A percentile compares a stretch with the other conserved stretches of the same genome.
These are phyloP conservation scores for Adoxophyes honmai DNA, from an alignment of 1,140 invertebrate genomes.

Conservation along the genomic window DNA sequence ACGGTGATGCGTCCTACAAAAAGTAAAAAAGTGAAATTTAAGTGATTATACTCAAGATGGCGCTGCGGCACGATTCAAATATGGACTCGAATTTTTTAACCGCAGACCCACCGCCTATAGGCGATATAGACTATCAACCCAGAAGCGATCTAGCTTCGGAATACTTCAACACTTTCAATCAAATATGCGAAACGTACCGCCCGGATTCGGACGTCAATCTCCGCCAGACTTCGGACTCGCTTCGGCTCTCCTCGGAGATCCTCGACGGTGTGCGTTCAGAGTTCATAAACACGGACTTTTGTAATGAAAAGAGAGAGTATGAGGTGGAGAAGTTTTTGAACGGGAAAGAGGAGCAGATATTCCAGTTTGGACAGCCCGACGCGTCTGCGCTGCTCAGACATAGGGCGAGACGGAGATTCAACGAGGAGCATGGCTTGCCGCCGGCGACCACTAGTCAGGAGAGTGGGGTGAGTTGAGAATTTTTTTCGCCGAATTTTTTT, in stretches of 20 bases:
- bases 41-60: slow-evolving; percentile 40
- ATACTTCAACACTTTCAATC: slow-evolving; percentile 69
- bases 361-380: slow-evolving; percentile 66
- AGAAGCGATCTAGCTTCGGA: slow-evolving; percentile 55
- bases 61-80: slow-evolving; percentile 47
- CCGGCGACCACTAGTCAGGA: slow-evolving; percentile 61
- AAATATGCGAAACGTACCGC: slow-evolving; percentile 65
- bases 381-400: slow-evolving; percentile 59
- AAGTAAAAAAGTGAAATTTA: slow-evolving; percentile 48
- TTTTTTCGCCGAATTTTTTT: not conserved
- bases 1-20: slow-evolving; percentile 38
- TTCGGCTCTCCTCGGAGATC: slow-evolving; percentile 57
- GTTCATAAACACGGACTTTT: slow-evolving; percentile 60
- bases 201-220: slow-evolving; percentile 49
- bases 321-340: slow-evolving; percentile 45
- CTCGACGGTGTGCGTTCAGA: slow-evolving; percentile 52
- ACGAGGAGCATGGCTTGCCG: slow-evolving; percentile 59
- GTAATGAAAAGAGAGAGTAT: slow-evolving; percentile 20
- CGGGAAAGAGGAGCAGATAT: slow-evolving; percentile 56
- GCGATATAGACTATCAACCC: slow-evolving; percentile 45
- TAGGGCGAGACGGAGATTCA: slow-evolving; percentile 52
- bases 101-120: slow-evolving; percentile 53
- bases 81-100: slow-evolving; percentile 60
- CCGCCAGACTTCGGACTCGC: slow-evolving; percentile 52
- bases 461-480: slow-evolving; percentile 57